phyloP scores from a whole-genome alignment of 2,888 invertebrate species.

The Cartodere bifasciata region DNA sequence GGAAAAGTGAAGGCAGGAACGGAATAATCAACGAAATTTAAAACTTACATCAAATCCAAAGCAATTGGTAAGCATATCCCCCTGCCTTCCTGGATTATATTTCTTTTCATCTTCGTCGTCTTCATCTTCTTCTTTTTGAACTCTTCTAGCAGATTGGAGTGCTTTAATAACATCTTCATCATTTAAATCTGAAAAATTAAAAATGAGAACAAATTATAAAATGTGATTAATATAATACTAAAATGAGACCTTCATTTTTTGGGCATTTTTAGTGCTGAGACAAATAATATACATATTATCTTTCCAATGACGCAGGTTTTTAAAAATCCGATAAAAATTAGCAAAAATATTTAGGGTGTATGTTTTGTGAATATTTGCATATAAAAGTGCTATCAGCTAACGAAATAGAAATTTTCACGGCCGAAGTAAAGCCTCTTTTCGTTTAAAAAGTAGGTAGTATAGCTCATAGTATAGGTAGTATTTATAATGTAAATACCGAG shows the following conservation, averaged over 20 bases:
- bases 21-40: constrained; percentile 6
- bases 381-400: too few species aligned
- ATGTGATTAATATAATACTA: constrained; percentile 8
- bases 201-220: not conserved
- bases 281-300: not conserved
- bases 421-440: too few species aligned
- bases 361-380: too few species aligned
- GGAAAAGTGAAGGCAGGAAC: too few species aligned
- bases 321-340: not conserved
- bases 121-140: constrained; percentile 24
- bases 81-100: constrained; percentile 30
- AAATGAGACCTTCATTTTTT: not conserved
- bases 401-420: too few species aligned
- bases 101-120: constrained; percentile 27
- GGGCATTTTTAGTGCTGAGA: not conserved
- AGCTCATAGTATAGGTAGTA: too few species aligned
- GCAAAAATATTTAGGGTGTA: too few species aligned
- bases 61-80: constrained; percentile 65
- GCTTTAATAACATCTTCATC: constrained; percentile 36
- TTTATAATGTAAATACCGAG: too few species aligned
- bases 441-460: too few species aligned
- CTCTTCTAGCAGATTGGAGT: constrained; percentile 30
- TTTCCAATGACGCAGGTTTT: not conserved
- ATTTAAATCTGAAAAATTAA: constrained; percentile 31
- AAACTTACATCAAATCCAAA: constrained; percentile 69